phyloP scores from a whole-genome alignment of 2,888 invertebrate species.

The Dasypolia templi region DNA sequence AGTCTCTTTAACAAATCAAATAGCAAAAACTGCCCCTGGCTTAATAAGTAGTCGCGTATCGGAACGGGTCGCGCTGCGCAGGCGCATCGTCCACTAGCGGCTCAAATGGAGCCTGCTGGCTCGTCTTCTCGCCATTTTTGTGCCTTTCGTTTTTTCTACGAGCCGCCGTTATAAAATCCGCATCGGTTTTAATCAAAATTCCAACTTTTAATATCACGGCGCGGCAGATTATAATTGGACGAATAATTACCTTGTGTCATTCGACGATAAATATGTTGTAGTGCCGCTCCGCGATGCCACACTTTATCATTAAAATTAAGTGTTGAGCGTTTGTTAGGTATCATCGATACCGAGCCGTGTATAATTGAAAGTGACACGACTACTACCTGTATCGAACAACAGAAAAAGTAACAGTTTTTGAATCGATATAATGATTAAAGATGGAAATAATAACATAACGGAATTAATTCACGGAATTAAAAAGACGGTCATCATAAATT shows the following conservation, averaged over 20 bases:
- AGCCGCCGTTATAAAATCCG: slow-evolving; percentile 85
- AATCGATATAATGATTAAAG: neutral
- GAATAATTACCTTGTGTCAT: slow-evolving; percentile 84
- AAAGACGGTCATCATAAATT: slow-evolving; percentile 14
- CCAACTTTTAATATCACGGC: slow-evolving; percentile 84
- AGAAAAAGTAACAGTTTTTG: slow-evolving; percentile 10
- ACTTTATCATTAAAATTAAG: slow-evolving; percentile 74
- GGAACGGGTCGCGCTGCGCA: slow-evolving; percentile 81
- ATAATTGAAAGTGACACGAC: slow-evolving; percentile 42
- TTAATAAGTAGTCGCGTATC: slow-evolving; percentile 87
- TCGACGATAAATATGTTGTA: slow-evolving; percentile 76
- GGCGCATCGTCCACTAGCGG: slow-evolving; percentile 40
- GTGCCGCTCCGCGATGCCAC: slow-evolving; percentile 68
- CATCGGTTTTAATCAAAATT: slow-evolving; percentile 88
- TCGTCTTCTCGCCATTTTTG: slow-evolving; percentile 86
- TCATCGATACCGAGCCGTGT: slow-evolving; percentile 26
- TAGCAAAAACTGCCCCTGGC: slow-evolving; percentile 89
- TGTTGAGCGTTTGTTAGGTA: slow-evolving; percentile 41
- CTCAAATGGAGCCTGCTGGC: slow-evolving; percentile 68
- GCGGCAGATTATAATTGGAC: slow-evolving; percentile 83
- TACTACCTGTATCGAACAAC: slow-evolving; percentile 32
- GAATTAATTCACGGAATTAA: too few species aligned
- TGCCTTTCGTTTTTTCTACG: slow-evolving; percentile 82
- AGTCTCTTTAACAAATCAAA: slow-evolving; percentile 89
- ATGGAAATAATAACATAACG: neutral